phyloP scores from a whole-genome alignment of 2,797 vertebrate species.

The Sphenodon punctatus region DNA sequence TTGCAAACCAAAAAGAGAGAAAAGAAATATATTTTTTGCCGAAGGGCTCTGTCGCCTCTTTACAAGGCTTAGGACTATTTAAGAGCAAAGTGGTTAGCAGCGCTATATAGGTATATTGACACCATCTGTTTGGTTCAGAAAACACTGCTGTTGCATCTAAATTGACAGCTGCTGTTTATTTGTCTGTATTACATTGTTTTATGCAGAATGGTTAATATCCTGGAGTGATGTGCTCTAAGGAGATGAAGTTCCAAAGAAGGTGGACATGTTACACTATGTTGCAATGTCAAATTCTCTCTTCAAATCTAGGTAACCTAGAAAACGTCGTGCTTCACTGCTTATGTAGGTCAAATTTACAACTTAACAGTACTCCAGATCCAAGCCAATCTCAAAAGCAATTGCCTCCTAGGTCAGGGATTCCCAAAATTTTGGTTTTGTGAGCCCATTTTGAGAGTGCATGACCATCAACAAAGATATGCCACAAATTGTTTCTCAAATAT shows the following conservation, averaged over 20 bases:
- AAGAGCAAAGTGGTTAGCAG: background rate
- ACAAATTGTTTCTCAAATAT: too few species aligned
- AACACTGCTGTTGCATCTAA: background rate
- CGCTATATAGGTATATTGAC: background rate
- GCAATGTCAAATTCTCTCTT: background rate
- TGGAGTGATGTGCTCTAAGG: background rate
- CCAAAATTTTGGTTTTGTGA: too few species aligned
- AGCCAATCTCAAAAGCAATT: too few species aligned
- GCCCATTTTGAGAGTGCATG: too few species aligned
- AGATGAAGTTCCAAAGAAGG: background rate
- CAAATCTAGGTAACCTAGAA: background rate
- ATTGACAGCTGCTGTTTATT: background rate
- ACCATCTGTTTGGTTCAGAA: background rate
- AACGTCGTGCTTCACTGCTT: slow-evolving; percentile 20
- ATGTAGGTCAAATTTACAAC: too few species aligned
- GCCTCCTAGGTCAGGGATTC: too few species aligned
- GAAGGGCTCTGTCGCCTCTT: slow-evolving; percentile 23
- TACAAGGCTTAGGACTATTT: background rate
- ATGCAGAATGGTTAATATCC: background rate
- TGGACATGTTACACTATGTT: background rate
- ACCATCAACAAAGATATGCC: too few species aligned
- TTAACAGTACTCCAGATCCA: too few species aligned
- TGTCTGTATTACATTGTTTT: fast-evolving
- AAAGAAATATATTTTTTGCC: slow-evolving; percentile 48
- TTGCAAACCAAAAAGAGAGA: slow-evolving; percentile 39